A percentile compares a stretch with the other conserved stretches of the same genome.
Conservation (phyloP, 1,140 invertebrate genomes). For the Brachionus angularis region DNA sequence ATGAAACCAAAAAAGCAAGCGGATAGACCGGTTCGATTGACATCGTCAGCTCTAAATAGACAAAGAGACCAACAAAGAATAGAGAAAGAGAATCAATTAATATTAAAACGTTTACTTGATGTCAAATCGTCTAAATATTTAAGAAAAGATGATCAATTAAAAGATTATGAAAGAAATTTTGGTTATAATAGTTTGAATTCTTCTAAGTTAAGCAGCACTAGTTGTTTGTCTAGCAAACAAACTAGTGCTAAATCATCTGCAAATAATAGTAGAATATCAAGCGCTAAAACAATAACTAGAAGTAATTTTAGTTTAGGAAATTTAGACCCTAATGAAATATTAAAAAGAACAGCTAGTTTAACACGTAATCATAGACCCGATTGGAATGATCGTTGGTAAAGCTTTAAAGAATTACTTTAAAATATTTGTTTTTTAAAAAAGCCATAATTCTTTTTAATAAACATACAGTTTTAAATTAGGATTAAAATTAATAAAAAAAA, state of each 20-base stretch:
- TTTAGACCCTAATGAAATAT: background rate
- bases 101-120: conserved; percentile 8
- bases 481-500: too few species aligned
- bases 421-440: background rate
- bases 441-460: too few species aligned
- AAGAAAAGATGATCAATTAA: conserved; percentile 15
- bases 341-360: background rate
- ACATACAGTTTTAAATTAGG: too few species aligned
- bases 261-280: conserved; percentile 12
- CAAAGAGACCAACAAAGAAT: conserved; percentile 37
- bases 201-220: background rate
- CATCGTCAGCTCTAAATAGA: conserved; percentile 40
- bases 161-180: conserved; percentile 39
- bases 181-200: background rate
- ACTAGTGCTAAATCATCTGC: conserved; percentile 23
- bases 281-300: conserved; percentile 38
- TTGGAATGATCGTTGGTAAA: conserved; percentile 37
- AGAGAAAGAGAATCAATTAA: conserved; percentile 32
- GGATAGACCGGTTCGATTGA: conserved; percentile 16
- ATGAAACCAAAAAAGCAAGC: too few species aligned
- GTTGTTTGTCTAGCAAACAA: conserved; percentile 23
- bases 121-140: conserved; percentile 26
- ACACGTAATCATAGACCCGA: conserved; percentile 31
- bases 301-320: background rate
- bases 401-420: background rate